phyloP scores from a whole-genome alignment of 2,797 vertebrate genomes.

The Fringilla coelebs region DNA sequence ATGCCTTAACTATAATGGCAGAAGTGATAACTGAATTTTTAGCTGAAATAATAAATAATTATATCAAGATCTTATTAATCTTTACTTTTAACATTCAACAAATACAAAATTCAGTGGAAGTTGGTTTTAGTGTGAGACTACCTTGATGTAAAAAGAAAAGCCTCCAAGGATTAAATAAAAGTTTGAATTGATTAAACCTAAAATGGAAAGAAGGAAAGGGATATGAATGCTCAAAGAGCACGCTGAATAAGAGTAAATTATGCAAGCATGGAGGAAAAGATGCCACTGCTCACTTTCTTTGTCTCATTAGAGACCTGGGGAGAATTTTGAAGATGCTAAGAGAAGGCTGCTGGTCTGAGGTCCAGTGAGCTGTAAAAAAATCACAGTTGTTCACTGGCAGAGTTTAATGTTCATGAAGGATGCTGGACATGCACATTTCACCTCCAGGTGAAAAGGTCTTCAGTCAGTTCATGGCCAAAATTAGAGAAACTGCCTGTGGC shows the following conservation, averaged over 20 bases:
- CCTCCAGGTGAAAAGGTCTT: background rate
- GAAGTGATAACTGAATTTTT: background rate
- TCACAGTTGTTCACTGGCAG: fast-evolving
- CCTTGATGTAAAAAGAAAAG: background rate
- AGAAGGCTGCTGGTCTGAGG: background rate
- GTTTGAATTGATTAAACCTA: background rate
- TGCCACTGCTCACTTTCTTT: background rate
- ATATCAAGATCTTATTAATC: background rate
- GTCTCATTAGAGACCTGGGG: background rate
- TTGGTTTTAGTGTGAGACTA: background rate
- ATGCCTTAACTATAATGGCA: background rate
- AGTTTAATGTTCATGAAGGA: background rate
- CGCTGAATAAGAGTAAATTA: background rate
- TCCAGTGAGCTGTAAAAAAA: background rate
- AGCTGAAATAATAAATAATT: background rate
- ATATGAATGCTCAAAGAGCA: background rate
- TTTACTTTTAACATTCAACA: background rate
- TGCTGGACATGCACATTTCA: background rate
- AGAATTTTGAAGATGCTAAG: background rate
- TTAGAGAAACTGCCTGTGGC: background rate
- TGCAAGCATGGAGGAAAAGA: background rate
- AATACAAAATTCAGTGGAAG: background rate
- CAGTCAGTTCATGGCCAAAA: background rate
- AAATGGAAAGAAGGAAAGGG: background rate
- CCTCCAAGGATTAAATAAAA: background rate